Percentiles rank a stretch among this genome's conserved stretches.
These are phyloP conservation scores for Heloderma charlesbogerti DNA, from an alignment of 2,113 vertebrate genomes.

Conservation along the genomic window DNA sequence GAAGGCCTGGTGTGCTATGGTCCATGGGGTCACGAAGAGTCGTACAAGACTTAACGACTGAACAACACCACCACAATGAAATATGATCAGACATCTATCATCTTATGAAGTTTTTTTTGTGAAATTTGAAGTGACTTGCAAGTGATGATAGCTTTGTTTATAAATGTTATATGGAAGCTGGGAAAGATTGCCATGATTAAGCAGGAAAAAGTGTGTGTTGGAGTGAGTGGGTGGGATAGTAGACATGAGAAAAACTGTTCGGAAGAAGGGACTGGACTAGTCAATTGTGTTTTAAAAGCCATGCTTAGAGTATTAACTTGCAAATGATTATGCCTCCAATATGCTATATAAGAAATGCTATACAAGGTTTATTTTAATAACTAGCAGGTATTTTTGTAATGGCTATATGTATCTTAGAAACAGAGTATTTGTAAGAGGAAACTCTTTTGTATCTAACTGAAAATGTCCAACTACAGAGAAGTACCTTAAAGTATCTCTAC, in stretches of 20 bases:
- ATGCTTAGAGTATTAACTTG: conserved; percentile 49
- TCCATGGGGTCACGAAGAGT: too few species aligned
- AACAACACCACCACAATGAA: conserved; percentile 24
- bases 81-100: conserved; percentile 39
- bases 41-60: too few species aligned
- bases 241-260: conserved; percentile 24
- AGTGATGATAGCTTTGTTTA: conserved; percentile 66
- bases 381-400: not conserved
- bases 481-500: not conserved
- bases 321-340: conserved; percentile 46
- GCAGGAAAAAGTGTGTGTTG: not conserved
- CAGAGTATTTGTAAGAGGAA: not conserved
- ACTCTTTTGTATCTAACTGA: not conserved
- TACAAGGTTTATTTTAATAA: not conserved
- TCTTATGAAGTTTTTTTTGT: conserved; percentile 48
- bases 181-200: conserved; percentile 54
- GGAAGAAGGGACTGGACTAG: conserved; percentile 21
- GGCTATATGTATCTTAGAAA: not conserved
- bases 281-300: conserved; percentile 57
- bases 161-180: conserved; percentile 53
- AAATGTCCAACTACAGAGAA: not conserved
- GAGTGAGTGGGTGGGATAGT: conserved; percentile 42
- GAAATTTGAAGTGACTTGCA: conserved; percentile 59
- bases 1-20: too few species aligned
- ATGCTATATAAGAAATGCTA: not conserved